Evolutionary conservation across 2,113 vertebrate species (phyloP), one percentile per base, ranked within the genome.

Genomic region (Campylomormyrus numenius): DNA sequence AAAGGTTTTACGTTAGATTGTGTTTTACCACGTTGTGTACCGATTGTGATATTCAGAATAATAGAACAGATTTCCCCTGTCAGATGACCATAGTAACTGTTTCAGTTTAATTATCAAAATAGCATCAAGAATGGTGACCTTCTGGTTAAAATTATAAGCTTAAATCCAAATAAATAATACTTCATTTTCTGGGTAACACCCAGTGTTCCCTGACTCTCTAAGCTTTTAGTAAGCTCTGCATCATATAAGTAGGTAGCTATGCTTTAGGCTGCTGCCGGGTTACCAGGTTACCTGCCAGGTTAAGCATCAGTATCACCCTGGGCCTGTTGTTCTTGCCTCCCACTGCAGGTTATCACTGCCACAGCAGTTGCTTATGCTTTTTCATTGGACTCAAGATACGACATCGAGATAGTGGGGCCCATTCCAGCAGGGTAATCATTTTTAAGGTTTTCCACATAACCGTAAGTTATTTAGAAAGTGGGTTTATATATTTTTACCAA

Each of bases 341-440:
- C 24, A 84, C 80, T 90, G 7, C 91, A 98, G 98, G 97, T 98
- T 90, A 96, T 98, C 52, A 94, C 97, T 88, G 97, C 97, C 70
- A 97, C 97, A 1, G 94, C 95, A 80, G 94, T 98, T 70, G 95
- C 96, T 39, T 98, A 97, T 87, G 95, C 95, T 35, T 96, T 93
- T 35, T 98, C 97, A 3, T 94, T 98, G 92, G 96, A 98, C 92
- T 95, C 96, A 3, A 92, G 92, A 91, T 98, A 97, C 74, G 94
- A 96, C 15, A 94, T 98, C 85, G 96, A 97, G 92, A 97, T 98
- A 52, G 97, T 98, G 89, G 97, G 97, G 0, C 94, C 96, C 92
- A 96, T 98, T 91, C 97, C 97, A 53, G 95, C 95, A 77, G 97
- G 97, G 97, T 98, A 94, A 96, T 93, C 4, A 87, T 53, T 80